phyloP scores from a whole-genome alignment of 1,140 invertebrate genomes.

The Trinorchestia longiramus region DNA sequence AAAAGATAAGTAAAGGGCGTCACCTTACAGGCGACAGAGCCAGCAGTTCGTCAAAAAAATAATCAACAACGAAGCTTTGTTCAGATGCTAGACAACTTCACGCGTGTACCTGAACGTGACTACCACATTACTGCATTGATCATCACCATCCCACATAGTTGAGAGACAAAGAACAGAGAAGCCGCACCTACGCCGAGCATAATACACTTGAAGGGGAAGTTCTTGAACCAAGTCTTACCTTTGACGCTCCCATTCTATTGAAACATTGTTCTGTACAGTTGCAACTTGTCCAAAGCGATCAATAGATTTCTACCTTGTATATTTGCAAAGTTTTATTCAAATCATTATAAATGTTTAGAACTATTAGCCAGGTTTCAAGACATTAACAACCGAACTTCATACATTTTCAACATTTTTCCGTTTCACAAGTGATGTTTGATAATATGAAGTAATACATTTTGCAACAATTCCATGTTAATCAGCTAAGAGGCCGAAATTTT shows the following conservation, averaged over 20 bases:
- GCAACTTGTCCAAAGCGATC: not conserved
- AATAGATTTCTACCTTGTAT: not conserved
- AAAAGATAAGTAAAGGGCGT: conserved; percentile 19
- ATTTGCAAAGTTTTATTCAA: not conserved
- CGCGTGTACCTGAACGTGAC: conserved; percentile 19
- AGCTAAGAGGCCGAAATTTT: no score
- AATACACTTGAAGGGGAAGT: not conserved
- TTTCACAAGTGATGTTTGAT: not conserved
- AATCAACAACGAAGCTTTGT: conserved; percentile 39
- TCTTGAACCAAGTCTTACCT: not conserved
- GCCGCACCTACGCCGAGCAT: not conserved
- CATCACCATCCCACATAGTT: not conserved
- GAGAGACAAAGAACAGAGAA: conserved; percentile 7
- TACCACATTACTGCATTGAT: conserved; percentile 25
- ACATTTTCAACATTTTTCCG: not conserved
- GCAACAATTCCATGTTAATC: no score
- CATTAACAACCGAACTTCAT: not conserved
- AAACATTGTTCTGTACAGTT: not conserved
- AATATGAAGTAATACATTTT: no score
- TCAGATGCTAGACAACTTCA: conserved; percentile 4
- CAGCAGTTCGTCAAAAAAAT: not conserved
- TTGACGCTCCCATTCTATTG: not conserved
- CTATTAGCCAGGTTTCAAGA: not conserved
- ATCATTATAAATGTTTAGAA: not conserved
- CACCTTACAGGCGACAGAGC: not conserved